A percentile compares a stretch with the other conserved stretches of the same genome.
Conservation (phyloP, 2,113 vertebrate genomes). For the Atlantisia rogersi region DNA sequence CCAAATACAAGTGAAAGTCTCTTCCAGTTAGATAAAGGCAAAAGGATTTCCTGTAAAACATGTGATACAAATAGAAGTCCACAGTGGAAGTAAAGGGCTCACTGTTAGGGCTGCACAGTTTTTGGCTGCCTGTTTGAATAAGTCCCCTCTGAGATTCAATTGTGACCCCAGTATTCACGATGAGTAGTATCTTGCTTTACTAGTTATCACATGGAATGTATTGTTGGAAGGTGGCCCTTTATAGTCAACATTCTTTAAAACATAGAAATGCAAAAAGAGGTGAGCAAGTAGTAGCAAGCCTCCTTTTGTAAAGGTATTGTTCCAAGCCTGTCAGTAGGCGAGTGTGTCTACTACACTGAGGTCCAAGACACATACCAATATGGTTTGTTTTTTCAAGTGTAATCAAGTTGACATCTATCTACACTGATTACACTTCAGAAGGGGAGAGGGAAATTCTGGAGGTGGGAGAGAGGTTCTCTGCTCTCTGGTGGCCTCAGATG, state of each 20-base stretch:
- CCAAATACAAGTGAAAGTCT: neutral
- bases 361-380: conserved; percentile 28
- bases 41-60: neutral
- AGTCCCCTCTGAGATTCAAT: neutral
- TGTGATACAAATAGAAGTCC: neutral
- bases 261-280: neutral
- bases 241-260: neutral
- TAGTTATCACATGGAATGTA: neutral
- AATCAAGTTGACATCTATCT: conserved; percentile 69
- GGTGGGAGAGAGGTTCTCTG: conserved; percentile 56
- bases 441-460: conserved; percentile 20
- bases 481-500: conserved; percentile 56
- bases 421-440: conserved; percentile 60
- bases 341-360: neutral
- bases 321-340: neutral
- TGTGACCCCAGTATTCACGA: accelerated
- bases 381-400: neutral
- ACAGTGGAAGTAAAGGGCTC: neutral
- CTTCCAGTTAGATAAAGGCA: neutral
- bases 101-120: neutral
- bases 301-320: conserved; percentile 43
- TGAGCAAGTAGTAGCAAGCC: neutral
- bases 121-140: neutral
- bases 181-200: neutral
- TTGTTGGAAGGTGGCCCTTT: neutral